phyloP scores from a whole-genome alignment of 2,113 vertebrate genomes.

The Serilophus lunatus region DNA sequence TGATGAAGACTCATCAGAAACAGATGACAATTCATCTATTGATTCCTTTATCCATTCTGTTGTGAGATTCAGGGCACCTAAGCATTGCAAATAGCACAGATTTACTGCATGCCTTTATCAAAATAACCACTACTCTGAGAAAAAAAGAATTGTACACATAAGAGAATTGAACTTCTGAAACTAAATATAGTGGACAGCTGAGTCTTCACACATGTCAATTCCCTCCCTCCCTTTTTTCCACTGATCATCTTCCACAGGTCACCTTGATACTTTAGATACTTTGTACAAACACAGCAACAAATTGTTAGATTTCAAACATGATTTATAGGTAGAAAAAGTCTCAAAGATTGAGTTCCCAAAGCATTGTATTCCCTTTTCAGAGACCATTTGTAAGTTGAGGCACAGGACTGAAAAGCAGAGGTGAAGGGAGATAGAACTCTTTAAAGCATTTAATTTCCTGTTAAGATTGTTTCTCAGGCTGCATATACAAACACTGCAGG shows the following conservation, averaged over 20 bases:
- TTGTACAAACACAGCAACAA: not conserved
- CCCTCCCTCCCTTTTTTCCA: not conserved
- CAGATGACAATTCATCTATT: conserved; percentile 74
- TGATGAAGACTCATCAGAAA: conserved; percentile 53
- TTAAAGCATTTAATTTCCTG: not conserved
- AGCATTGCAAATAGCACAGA: not conserved
- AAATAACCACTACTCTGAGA: not conserved
- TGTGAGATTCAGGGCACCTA: conserved; percentile 86
- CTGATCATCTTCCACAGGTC: not conserved
- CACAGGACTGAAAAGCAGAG: not conserved
- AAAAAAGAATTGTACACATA: not conserved
- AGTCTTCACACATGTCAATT: not conserved
- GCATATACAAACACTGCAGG: not conserved
- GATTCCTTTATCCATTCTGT: conserved; percentile 88
- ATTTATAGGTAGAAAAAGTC: not conserved
- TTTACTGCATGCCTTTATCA: not conserved
- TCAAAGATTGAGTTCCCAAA: not conserved
- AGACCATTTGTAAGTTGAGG: not conserved
- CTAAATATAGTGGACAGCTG: not conserved
- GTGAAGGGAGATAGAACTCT: not conserved
- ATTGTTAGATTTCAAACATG: not conserved
- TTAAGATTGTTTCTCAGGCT: not conserved
- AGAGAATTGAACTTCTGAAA: not conserved
- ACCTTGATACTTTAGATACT: not conserved
- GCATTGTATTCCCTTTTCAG: not conserved